Conservation (phyloP, 2,797 vertebrate species). For the Acomys russatus region DNA sequence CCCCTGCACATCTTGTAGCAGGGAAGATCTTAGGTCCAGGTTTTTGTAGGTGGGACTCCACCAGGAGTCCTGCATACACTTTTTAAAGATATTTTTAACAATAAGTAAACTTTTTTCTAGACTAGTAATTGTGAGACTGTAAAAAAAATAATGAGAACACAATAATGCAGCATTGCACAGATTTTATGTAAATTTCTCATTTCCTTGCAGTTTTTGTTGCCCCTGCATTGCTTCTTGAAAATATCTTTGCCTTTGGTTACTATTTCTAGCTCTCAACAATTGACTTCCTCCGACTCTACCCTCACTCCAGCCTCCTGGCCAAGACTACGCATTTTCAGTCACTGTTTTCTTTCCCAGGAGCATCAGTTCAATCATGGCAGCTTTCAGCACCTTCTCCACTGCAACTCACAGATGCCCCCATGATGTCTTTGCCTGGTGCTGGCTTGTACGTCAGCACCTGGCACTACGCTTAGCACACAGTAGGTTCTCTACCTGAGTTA, state of each 20-base stretch:
- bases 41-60: no score
- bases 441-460: background rate
- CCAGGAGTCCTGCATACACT: no score
- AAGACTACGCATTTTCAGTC: background rate
- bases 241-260: background rate
- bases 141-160: background rate
- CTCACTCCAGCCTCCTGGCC: background rate
- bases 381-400: background rate
- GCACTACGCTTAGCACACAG: background rate
- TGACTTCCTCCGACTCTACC: background rate
- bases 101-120: background rate
- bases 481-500: background rate
- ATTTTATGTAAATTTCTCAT: background rate
- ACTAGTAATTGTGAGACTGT: background rate
- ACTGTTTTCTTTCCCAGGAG: background rate
- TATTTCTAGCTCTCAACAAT: background rate
- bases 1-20: no score
- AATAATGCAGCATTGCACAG: background rate
- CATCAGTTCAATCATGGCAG: accelerated
- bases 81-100: background rate
- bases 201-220: background rate
- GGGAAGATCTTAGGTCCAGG: no score
- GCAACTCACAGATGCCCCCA: accelerated
- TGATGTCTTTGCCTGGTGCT: background rate
- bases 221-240: background rate